Percentiles rank a stretch among this genome's conserved stretches.
These are phyloP conservation scores for Dryobota labecula DNA, from an alignment of 2,888 invertebrate genomes.

Conservation along the genomic window DNA sequence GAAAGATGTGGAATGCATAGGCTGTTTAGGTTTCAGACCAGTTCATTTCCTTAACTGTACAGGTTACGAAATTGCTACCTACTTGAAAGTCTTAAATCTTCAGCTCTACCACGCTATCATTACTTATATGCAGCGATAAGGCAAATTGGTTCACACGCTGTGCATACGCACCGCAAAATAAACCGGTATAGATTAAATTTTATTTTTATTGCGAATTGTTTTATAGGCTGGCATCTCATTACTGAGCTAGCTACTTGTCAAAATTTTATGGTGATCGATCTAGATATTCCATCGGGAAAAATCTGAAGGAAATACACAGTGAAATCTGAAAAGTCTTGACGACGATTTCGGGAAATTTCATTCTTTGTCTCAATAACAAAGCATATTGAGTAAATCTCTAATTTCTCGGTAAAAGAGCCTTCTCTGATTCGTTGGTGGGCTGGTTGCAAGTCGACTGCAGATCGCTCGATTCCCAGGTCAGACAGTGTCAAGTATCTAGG, in stretches of 20 bases:
- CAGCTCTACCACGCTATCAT: conserved; percentile 37
- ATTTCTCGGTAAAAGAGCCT: too few species aligned
- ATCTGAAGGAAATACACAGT: background rate
- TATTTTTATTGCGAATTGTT: conserved; percentile 61
- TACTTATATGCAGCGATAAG: conserved; percentile 48
- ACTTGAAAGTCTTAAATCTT: conserved; percentile 24
- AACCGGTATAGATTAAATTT: conserved; percentile 61
- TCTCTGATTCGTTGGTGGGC: too few species aligned
- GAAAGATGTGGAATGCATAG: too few species aligned
- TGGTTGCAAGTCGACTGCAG: too few species aligned
- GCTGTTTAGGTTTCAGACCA: too few species aligned
- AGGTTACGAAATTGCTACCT: background rate
- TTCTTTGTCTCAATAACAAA: too few species aligned
- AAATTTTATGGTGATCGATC: conserved; percentile 50
- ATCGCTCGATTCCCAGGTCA: too few species aligned
- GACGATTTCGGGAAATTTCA: too few species aligned
- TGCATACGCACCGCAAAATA: conserved; percentile 36
- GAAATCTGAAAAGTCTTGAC: conserved; percentile 8
- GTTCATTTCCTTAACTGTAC: background rate
- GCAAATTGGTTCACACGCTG: conserved; percentile 48
- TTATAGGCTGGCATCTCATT: conserved; percentile 56
- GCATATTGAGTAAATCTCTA: too few species aligned
- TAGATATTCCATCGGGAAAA: conserved; percentile 29
- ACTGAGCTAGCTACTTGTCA: conserved; percentile 34
- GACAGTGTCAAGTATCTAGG: too few species aligned